Percentiles rank a stretch among this genome's conserved stretches.
These are phyloP conservation scores for Radopholus similis DNA, from an alignment of 1,140 invertebrate species.

Conservation along the genomic window DNA sequence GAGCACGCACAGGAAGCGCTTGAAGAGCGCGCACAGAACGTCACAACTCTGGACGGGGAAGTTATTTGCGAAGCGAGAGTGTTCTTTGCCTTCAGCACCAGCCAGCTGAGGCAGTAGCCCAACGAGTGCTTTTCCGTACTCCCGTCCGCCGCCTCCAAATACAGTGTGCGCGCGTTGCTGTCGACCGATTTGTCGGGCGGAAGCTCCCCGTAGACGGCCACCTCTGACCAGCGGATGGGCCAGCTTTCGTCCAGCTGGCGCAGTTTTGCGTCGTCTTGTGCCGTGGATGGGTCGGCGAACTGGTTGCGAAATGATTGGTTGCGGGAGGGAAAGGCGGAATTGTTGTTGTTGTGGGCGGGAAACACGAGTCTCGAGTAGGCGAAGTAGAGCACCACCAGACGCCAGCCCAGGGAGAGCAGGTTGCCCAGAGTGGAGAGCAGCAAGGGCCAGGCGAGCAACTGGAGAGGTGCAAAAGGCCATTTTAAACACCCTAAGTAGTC, in stretches of 20 bases:
- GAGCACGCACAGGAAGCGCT: slow-evolving; percentile 26
- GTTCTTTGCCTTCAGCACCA: background rate
- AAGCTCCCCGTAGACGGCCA: slow-evolving; percentile 33
- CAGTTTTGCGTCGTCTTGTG: background rate
- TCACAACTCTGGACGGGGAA: background rate
- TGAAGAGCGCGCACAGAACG: slow-evolving; percentile 1
- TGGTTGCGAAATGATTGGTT: slow-evolving; percentile 36
- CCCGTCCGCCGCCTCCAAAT: slow-evolving; percentile 5
- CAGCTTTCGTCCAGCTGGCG: slow-evolving; percentile 49
- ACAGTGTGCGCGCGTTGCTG: background rate
- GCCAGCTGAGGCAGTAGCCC: slow-evolving; percentile 5
- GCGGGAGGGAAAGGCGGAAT: slow-evolving; percentile 27
- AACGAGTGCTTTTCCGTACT: background rate
- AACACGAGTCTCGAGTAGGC: slow-evolving; percentile 46
- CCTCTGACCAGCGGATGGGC: slow-evolving; percentile 45
- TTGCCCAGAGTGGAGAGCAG: slow-evolving; percentile 44
- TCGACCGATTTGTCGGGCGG: slow-evolving; percentile 15
- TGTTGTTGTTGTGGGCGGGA: background rate
- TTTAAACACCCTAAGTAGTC: background rate
- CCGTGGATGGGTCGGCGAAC: slow-evolving; percentile 5
- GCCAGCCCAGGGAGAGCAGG: slow-evolving; percentile 45
- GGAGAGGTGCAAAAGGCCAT: background rate
- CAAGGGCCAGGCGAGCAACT: slow-evolving; percentile 48
- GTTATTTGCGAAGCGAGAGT: background rate
- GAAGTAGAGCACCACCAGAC: slow-evolving; percentile 52